These are phyloP conservation scores for Pinctada fucata DNA, from an alignment of 2,888 invertebrate species.

Conservation along the genomic window DNA sequence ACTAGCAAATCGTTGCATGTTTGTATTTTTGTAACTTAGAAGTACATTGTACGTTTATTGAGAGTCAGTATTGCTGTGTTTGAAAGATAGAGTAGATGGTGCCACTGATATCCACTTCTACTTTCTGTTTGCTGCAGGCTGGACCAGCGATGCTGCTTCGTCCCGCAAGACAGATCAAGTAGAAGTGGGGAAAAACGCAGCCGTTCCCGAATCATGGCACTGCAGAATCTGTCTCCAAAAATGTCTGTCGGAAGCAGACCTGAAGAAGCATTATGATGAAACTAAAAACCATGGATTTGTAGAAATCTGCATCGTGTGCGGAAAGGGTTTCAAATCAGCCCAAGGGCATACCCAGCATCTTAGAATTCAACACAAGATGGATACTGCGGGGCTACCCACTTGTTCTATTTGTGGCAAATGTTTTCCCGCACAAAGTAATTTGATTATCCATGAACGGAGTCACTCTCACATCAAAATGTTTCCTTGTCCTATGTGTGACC, in stretches of 20 bases:
- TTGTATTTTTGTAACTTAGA: too few relatives aligned
- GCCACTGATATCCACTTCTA: background rate
- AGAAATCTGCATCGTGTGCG: conserved; percentile 27
- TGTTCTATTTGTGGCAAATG: conserved; percentile 34
- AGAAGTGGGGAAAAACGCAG: background rate
- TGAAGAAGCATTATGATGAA: background rate
- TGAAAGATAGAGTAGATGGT: background rate
- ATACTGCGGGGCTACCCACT: conserved; percentile 2
- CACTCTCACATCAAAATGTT: conserved; percentile 28
- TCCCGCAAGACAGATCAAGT: background rate
- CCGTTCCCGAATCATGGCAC: background rate
- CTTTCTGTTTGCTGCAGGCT: background rate
- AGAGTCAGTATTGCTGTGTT: too few relatives aligned
- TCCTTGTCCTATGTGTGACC: conserved; percentile 21
- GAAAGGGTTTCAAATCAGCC: conserved; percentile 31
- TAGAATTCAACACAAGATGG: conserved; percentile 17
- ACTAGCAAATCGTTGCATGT: too few relatives aligned
- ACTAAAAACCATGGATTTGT: conserved; percentile 10
- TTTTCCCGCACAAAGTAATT: conserved; percentile 23
- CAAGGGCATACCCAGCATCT: conserved; percentile 25
- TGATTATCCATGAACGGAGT: conserved; percentile 19
- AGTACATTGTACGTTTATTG: too few relatives aligned
- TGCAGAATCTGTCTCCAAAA: conserved; percentile 7
- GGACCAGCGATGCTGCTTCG: background rate
- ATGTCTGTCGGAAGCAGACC: conserved; percentile 6